Conservation (phyloP, 2,113 vertebrate genomes). For the Syrrhaptes paradoxus region DNA sequence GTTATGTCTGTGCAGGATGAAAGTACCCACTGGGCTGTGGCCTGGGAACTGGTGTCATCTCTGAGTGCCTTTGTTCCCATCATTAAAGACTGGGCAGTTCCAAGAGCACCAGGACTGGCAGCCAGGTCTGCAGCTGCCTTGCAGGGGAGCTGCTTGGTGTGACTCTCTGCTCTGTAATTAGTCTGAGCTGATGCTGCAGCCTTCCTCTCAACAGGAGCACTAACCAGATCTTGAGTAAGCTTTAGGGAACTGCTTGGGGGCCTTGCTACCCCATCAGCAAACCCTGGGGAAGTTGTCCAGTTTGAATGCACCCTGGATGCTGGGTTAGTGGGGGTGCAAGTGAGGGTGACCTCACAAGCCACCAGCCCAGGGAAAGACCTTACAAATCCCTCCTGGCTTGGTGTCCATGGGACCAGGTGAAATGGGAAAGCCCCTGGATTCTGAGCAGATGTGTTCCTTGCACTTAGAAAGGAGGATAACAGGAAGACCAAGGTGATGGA, state of each 20-base stretch:
- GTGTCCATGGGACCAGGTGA: neutral
- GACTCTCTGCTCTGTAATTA: neutral
- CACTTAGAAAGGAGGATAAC: neutral
- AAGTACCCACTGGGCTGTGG: neutral
- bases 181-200: neutral
- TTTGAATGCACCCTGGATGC: neutral
- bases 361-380: neutral
- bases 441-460: neutral
- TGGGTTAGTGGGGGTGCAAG: neutral
- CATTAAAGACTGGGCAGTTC: neutral
- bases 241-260: neutral
- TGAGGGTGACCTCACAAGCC: neutral
- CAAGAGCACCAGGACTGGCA: neutral
- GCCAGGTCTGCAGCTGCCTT: neutral
- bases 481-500: neutral
- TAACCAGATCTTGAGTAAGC: neutral
- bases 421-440: neutral
- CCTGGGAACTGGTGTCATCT: neutral
- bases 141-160: neutral
- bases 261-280: neutral
- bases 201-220: neutral
- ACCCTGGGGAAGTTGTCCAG: neutral
- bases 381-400: neutral
- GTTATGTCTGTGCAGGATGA: neutral
- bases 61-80: neutral